These are phyloP conservation scores for Lasius fuliginosus DNA, from an alignment of 2,888 invertebrate genomes.

Conservation along the genomic window DNA sequence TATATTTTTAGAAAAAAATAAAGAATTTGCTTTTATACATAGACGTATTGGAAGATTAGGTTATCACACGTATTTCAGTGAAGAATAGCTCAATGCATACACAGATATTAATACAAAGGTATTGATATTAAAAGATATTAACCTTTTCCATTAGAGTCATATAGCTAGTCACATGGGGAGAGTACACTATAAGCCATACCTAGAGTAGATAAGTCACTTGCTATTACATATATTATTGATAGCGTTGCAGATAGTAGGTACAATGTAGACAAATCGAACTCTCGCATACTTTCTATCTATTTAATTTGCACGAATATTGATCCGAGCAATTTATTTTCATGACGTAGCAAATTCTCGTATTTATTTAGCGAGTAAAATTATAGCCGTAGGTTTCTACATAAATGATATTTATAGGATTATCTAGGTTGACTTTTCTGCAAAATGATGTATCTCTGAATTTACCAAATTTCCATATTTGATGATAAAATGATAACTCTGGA, in stretches of 20 bases:
- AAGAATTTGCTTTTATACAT: background rate
- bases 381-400: background rate
- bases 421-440: background rate
- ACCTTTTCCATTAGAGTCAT: constrained; percentile 6
- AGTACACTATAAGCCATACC: background rate
- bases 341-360: background rate
- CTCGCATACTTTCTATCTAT: background rate
- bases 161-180: background rate
- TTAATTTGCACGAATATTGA: background rate
- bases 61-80: background rate
- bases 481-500: background rate
- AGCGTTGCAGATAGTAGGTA: background rate
- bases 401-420: background rate
- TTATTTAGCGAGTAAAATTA: background rate
- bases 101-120: background rate
- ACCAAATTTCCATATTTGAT: background rate
- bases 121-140: background rate
- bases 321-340: background rate
- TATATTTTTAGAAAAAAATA: background rate
- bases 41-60: background rate
- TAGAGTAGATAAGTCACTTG: constrained; percentile 30
- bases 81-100: background rate
- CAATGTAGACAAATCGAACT: background rate
- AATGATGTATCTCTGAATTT: background rate
- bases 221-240: constrained; percentile 9